Evolutionary conservation across 37 sponge, comb jelly and placozoan species (phyloP).

Genomic region (Bolinopsis microptera): DNA sequence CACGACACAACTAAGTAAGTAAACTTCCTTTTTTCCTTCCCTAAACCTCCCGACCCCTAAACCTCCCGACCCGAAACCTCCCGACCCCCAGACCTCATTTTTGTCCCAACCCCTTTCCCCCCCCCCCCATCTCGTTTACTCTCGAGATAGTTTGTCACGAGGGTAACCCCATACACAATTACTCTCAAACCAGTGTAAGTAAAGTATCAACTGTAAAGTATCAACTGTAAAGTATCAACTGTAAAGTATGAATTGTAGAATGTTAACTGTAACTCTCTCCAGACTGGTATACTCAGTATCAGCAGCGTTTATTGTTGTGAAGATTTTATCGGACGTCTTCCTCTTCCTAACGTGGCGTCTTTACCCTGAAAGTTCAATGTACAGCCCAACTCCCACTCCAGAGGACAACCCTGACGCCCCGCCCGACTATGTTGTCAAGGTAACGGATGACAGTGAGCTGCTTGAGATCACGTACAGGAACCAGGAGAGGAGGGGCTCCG

Average conservation of each 20-base stretch:
- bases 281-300: conserved; percentile 25
- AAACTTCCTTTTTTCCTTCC: background rate
- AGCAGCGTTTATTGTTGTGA: conserved; percentile 8
- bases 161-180: too few relatives aligned
- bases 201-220: too few relatives aligned
- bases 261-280: too few relatives aligned
- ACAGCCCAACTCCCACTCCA: background rate
- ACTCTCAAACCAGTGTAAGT: too few relatives aligned
- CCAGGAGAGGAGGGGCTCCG: background rate
- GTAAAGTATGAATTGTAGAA: too few relatives aligned
- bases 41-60: background rate
- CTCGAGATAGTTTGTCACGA: too few relatives aligned
- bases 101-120: background rate
- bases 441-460: background rate
- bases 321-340: conserved; percentile 4
- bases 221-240: too few relatives aligned
- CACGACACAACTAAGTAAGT: conserved; percentile 45
- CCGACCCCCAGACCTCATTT: too few relatives aligned
- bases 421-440: background rate
- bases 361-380: background rate
- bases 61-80: background rate
- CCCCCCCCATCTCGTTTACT: too few relatives aligned
- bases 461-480: conserved; percentile 15
- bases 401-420: background rate
- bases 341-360: background rate